phyloP scores from a whole-genome alignment of 2,888 invertebrate species.

The Hypomecis punctinalis region DNA sequence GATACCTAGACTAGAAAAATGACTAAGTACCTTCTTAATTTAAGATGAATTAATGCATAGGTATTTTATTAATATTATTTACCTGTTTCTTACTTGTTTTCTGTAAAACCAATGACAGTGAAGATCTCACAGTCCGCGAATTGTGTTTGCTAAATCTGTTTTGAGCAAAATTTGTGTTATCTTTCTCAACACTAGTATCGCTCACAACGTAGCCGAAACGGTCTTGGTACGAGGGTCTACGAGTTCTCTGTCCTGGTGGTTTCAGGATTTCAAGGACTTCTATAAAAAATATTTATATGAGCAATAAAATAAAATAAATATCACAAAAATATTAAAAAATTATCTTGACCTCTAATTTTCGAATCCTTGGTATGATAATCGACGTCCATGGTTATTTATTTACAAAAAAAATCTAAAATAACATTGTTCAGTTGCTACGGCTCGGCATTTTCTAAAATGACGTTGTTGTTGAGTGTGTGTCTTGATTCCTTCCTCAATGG shows the following conservation, averaged over 20 bases:
- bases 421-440: slow-evolving; percentile 9
- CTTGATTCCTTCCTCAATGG: not conserved
- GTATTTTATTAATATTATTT: slow-evolving; percentile 26
- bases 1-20: too few species aligned
- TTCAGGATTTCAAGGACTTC: slow-evolving; percentile 65
- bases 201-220: slow-evolving; percentile 29
- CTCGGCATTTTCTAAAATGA: slow-evolving; percentile 16
- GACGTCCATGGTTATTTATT: slow-evolving; percentile 63
- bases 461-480: not conserved
- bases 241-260: slow-evolving; percentile 58
- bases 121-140: slow-evolving; percentile 39
- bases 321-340: slow-evolving; percentile 37
- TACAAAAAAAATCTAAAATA: slow-evolving; percentile 29
- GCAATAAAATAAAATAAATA: slow-evolving; percentile 41
- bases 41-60: not conserved
- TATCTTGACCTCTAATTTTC: slow-evolving; percentile 59
- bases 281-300: slow-evolving; percentile 60
- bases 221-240: slow-evolving; percentile 28
- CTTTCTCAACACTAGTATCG: slow-evolving; percentile 27
- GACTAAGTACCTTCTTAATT: too few species aligned
- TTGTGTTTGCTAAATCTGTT: slow-evolving; percentile 13
- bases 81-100: slow-evolving; percentile 56
- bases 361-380: slow-evolving; percentile 59
- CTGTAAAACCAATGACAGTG: slow-evolving; percentile 56
- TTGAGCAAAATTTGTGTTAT: slow-evolving; percentile 15